Evolutionary conservation across 1,140 invertebrate species (phyloP).

Genomic region (Panulirus ornatus): DNA sequence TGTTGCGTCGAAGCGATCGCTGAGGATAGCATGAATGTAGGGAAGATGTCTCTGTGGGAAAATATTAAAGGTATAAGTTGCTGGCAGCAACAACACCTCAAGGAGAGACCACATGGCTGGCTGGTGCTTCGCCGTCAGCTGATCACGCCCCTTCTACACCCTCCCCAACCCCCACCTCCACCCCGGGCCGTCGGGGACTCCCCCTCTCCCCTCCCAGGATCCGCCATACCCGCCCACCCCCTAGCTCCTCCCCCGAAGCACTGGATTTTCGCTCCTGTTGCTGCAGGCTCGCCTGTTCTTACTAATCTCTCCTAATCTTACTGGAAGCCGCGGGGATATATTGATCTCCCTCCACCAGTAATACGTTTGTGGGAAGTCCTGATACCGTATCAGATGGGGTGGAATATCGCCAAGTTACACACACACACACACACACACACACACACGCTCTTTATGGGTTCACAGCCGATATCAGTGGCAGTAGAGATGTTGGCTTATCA

Average conservation of each 20-base stretch:
- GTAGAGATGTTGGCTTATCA: no score
- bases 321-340: not conserved
- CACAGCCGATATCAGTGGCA: no score
- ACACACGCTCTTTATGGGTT: not conserved
- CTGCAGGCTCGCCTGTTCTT: not conserved
- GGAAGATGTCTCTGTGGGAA: no score
- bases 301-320: not conserved
- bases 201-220: no score
- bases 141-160: not conserved
- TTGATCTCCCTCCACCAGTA: not conserved
- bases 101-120: conserved; percentile 24
- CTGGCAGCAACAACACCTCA: not conserved
- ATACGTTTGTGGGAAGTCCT: not conserved
- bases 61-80: no score
- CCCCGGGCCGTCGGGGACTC: not conserved
- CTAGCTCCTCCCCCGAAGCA: not conserved
- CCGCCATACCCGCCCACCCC: no score
- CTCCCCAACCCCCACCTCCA: not conserved
- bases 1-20: no score
- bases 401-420: no score
- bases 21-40: no score
- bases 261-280: not conserved
- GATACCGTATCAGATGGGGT: no score
- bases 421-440: not conserved
- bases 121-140: conserved; percentile 17